Base-by-base conservation (phyloP, 2,888 invertebrate genomes). In the Anagyrus pseudococci region DNA sequence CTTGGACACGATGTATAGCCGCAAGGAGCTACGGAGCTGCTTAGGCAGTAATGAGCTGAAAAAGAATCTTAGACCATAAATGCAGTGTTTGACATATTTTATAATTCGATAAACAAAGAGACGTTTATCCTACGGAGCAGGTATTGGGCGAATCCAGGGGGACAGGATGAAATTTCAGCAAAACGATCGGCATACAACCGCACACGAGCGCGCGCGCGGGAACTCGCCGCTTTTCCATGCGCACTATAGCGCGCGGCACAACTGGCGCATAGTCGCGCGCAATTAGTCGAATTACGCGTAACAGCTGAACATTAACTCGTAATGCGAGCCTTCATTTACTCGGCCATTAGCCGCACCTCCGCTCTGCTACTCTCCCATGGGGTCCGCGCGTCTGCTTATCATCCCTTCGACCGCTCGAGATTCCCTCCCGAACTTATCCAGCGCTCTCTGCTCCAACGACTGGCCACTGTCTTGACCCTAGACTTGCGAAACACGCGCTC, bases 281-380 rank as follows among this genome's bases (percentile, higher is more conserved):
- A 77, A 80, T 80, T 77, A 78, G 75, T 71, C 73, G 77, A 79
- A 79, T 79, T 75, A 72, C 78, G 75, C 75, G 78, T 79, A 79
- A 79, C 78, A 79, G 79, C 77, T 77, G 79, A 78, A 73, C 79
- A 75, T 79, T 78, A 77, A 77, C 77, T 77, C 73, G 76, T 75
- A 77, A 77, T 77, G 78, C 71, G 76, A 79, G 78, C 79, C 80
- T 78, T 79, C 79, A 78, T 79, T 79, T 77, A 78, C 77, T 79
- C 77, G 76, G 69, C 74, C 78, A 76, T 79, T 79, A 77, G 75
- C 74, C 74, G 49, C 44, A 44, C 57, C 62, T 55, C 44, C 56
- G 64, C 62, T n/a, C 29, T 29, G 17, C 19, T 26, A 15, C 44
- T 70, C 69, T 70, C 69, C 69, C 69, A 67, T 69, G 68, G 70